Percentiles rank a stretch among this genome's conserved stretches.
These are phyloP conservation scores for Lutraria lutraria DNA, from an alignment of 2,888 invertebrate genomes.

Conservation along the genomic window DNA sequence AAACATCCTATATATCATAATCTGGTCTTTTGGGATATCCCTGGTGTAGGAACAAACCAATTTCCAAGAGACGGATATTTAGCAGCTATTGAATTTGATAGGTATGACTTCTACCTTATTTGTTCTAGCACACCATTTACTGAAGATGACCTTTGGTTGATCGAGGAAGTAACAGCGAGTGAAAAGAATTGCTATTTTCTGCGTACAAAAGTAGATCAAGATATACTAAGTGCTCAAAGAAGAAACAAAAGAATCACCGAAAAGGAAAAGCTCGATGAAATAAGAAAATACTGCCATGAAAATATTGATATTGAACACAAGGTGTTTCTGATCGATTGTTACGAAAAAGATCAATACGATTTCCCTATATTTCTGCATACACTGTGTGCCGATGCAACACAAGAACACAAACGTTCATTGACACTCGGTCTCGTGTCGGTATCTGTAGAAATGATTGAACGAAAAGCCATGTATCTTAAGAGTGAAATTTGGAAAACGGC, in stretches of 20 bases:
- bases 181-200: not conserved
- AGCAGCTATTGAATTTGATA: not conserved
- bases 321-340: slow-evolving; percentile 6
- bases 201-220: too few species aligned
- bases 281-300: not conserved
- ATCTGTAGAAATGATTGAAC: not conserved
- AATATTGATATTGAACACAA: not conserved
- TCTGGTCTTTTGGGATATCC: too few species aligned
- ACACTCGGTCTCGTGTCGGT: not conserved
- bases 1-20: not conserved
- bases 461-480: too few species aligned
- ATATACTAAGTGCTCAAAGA: too few species aligned
- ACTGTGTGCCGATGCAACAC: not conserved
- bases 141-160: slow-evolving; percentile 23
- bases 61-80: slow-evolving; percentile 6
- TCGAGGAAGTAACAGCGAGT: not conserved
- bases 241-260: not conserved
- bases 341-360: not conserved
- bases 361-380: not conserved
- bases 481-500: too few species aligned
- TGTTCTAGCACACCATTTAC: not conserved
- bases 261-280: not conserved
- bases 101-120: slow-evolving; percentile 13
- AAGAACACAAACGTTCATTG: not conserved
- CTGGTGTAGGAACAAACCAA: slow-evolving; percentile 22